Evolutionary conservation across 2,888 invertebrate genomes (phyloP).

Genomic region (Argyra leucocephala): DNA sequence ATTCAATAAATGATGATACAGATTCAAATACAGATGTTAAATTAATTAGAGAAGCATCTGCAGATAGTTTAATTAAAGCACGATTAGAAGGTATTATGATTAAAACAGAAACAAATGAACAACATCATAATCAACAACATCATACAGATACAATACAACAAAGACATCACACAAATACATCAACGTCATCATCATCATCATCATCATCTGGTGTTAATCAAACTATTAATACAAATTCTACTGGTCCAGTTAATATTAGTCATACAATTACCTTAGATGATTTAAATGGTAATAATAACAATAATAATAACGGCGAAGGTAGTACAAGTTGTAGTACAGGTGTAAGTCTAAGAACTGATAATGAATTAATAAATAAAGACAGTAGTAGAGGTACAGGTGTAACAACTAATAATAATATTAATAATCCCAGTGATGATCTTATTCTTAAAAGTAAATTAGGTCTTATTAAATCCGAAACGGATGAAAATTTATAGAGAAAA

Average conservation of each 20-base stretch:
- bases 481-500: conserved; percentile 43
- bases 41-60: background rate
- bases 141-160: conserved; percentile 28
- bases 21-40: background rate
- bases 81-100: conserved; percentile 23
- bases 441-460: conserved; percentile 41
- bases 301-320: background rate
- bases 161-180: conserved; percentile 32
- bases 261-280: conserved; percentile 26
- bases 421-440: conserved; percentile 24
- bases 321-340: background rate
- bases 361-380: conserved; percentile 14
- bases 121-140: conserved; percentile 9
- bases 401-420: conserved; percentile 21
- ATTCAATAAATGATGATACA: background rate
- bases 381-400: conserved; percentile 9
- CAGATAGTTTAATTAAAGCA: conserved; percentile 7
- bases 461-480: conserved; percentile 40
- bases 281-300: conserved; percentile 32
- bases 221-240: conserved; percentile 28
- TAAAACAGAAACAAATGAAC: conserved; percentile 7
- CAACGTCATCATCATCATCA: conserved; percentile 11
- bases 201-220: conserved; percentile 22
- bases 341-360: conserved; percentile 1
- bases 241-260: conserved; percentile 10